A percentile compares a stretch with the other conserved stretches of the same genome.
phyloP scores from a whole-genome alignment of 2,113 vertebrate genomes.

The Ovis aries region ARS-UI_Ramb_v3.0 NC_056071.1:65325001-65325500 shows the following conservation, averaged over 20 bases:
- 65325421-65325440: background rate
- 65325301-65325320: background rate
- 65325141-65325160: background rate
- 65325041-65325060: background rate
- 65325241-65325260: background rate
- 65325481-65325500: background rate
- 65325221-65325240: rapidly evolving
- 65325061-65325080: background rate
- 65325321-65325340: background rate
- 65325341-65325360: background rate
- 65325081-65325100: no score
- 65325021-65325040: background rate
- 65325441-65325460: rapidly evolving
- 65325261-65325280: rapidly evolving
- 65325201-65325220: background rate
- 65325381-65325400: background rate
- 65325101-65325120: rapidly evolving
- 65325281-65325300: background rate
- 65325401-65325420: background rate
- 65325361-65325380: background rate
- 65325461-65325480: rapidly evolving
- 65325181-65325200: background rate
- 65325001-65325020: background rate
- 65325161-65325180: background rate
- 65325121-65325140: background rate